These are phyloP conservation scores for Motacilla alba DNA, from an alignment of 2,113 vertebrate species.

Conservation along the genomic window DNA sequence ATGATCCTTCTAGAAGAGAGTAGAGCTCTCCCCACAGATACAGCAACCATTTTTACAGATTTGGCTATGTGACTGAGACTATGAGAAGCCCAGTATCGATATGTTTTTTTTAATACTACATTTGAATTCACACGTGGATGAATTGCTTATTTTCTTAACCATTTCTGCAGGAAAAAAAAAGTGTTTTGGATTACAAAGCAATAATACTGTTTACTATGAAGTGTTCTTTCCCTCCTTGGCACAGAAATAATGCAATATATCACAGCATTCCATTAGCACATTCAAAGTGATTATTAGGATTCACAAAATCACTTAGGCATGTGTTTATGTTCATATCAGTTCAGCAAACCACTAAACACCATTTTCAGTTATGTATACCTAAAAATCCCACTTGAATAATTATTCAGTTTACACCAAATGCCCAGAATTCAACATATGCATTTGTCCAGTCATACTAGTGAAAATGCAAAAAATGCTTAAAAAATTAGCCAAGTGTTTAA, in stretches of 20 bases:
- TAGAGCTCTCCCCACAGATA: neutral
- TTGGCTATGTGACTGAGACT: neutral
- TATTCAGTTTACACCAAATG: neutral
- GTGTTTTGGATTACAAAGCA: neutral
- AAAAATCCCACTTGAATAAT: neutral
- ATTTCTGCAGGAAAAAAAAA: neutral
- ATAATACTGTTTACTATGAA: neutral
- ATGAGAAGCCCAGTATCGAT: neutral
- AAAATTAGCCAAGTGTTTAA: neutral
- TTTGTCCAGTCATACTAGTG: neutral
- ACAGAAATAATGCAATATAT: slow-evolving; percentile 12
- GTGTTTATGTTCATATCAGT: neutral
- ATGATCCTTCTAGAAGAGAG: neutral
- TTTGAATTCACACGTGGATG: neutral
- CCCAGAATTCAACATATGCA: neutral
- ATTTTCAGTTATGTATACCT: neutral
- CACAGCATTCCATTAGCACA: neutral
- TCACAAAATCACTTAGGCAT: slow-evolving; percentile 13
- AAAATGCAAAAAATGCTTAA: neutral
- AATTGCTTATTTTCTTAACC: neutral
- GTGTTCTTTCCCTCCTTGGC: neutral
- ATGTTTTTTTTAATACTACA: neutral
- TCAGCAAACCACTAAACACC: neutral
- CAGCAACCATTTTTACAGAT: neutral
- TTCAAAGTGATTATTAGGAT: neutral